Evolutionary conservation across 37 sponge, comb jelly and placozoan species (phyloP).

Genomic region (Petrosia ficiformis): DNA sequence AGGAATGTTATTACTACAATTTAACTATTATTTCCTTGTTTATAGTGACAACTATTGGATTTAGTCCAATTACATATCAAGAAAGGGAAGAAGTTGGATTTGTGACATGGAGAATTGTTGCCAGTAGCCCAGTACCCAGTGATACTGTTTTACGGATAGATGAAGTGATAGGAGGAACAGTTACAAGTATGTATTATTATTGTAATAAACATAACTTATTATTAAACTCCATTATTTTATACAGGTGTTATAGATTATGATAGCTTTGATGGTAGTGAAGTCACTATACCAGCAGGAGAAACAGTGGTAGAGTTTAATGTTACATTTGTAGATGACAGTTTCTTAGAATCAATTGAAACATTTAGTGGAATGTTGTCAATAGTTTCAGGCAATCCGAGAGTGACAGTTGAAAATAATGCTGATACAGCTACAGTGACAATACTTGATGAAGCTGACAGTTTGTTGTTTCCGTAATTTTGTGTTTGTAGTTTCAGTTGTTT

Average conservation of each 20-base stretch:
- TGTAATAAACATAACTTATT: no score
- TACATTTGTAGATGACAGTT: not conserved
- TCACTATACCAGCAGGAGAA: not conserved
- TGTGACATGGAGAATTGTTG: no score
- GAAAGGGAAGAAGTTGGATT: no score
- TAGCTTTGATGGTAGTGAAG: not conserved
- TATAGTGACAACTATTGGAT: no score
- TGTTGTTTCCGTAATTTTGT: not conserved
- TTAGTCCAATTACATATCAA: no score
- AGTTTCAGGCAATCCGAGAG: not conserved
- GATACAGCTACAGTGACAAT: slow-evolving; percentile 24
- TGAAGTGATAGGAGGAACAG: no score
- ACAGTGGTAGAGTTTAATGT: not conserved
- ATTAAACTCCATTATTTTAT: not conserved
- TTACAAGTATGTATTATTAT: no score
- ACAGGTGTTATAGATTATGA: not conserved
- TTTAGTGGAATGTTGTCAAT: slow-evolving; percentile 8
- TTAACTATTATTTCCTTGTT: no score
- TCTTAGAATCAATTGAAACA: slow-evolving; percentile 9
- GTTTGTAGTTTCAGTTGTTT: no score
- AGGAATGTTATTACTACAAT: no score
- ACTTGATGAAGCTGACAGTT: slow-evolving; percentile 33
- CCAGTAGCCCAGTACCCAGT: no score
- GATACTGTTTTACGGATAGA: no score
- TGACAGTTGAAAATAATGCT: not conserved